Evolutionary conservation across 2,888 invertebrate species (phyloP).

Genomic region (Aphidoletes aphidimyza): DNA sequence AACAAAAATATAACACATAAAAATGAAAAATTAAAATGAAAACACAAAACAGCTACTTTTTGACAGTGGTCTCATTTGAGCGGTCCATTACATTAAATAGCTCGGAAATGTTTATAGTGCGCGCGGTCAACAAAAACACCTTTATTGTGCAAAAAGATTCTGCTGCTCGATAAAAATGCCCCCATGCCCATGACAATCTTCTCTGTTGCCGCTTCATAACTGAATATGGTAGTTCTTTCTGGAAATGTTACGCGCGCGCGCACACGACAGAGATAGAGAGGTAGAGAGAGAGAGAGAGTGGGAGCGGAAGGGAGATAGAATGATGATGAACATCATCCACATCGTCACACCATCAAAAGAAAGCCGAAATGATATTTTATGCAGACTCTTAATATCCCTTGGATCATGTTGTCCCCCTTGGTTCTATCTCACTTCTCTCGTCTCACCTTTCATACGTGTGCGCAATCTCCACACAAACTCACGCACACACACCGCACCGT

Average conservation of each 20-base stretch:
- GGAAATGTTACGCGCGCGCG: constrained; percentile 21
- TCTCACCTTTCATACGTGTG: neutral
- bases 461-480: too few relatives aligned
- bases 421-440: neutral
- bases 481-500: too few relatives aligned
- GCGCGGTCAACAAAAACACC: constrained; percentile 45
- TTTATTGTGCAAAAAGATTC: constrained; percentile 48
- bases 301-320: too few relatives aligned
- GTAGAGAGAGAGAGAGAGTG: too few relatives aligned
- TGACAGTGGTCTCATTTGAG: constrained; percentile 44
- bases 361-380: constrained; percentile 47
- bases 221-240: constrained; percentile 41
- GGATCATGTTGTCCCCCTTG: neutral
- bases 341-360: constrained; percentile 28
- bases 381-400: constrained; percentile 24
- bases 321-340: constrained; percentile 19
- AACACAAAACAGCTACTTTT: constrained; percentile 9
- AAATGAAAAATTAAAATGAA: neutral
- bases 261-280: too few relatives aligned
- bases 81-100: constrained; percentile 42
- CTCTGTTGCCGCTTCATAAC: neutral
- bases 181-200: neutral
- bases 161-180: constrained; percentile 15
- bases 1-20: neutral
- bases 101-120: neutral